Evolutionary conservation across 2,113 vertebrate species (phyloP).

Genomic region (Nyctibius bracteatus): DNA sequence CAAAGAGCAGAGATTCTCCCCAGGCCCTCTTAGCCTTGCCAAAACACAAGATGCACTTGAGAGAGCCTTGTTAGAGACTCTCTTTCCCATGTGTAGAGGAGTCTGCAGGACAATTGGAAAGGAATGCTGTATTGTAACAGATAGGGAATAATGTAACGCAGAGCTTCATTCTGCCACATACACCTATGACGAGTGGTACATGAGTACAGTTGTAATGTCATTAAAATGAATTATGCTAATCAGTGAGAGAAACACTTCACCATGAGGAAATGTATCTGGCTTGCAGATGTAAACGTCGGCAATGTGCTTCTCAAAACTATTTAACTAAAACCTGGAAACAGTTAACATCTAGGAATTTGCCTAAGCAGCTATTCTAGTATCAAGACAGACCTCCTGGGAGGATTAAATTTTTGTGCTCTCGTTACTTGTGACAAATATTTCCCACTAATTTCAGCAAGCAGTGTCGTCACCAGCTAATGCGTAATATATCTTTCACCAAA

Average conservation of each 20-base stretch:
- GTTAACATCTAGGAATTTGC: constrained; percentile 68
- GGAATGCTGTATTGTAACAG: not conserved
- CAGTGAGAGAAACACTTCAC: not conserved
- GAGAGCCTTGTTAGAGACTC: not conserved
- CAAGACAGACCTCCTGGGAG: constrained; percentile 57
- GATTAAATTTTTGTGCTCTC: constrained; percentile 59
- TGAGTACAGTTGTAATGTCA: not conserved
- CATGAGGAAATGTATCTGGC: not conserved
- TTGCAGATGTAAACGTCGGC: not conserved
- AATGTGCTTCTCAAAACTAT: not conserved
- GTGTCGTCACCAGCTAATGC: constrained; percentile 66
- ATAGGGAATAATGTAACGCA: not conserved
- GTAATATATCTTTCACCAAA: constrained; percentile 63
- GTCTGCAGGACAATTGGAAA: not conserved
- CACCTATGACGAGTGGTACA: not conserved
- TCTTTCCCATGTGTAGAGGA: not conserved
- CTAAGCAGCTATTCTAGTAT: constrained; percentile 66
- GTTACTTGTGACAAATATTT: constrained; percentile 66
- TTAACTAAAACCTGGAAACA: constrained; percentile 50
- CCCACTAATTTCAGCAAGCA: constrained; percentile 63
- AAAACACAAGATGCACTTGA: not conserved
- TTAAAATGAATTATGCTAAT: constrained; percentile 40
- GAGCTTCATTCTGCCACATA: not conserved
- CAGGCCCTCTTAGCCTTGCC: not conserved
- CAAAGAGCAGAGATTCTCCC: not conserved